phyloP scores from a whole-genome alignment of 1,140 invertebrate species.

The Formica exsecta region DNA sequence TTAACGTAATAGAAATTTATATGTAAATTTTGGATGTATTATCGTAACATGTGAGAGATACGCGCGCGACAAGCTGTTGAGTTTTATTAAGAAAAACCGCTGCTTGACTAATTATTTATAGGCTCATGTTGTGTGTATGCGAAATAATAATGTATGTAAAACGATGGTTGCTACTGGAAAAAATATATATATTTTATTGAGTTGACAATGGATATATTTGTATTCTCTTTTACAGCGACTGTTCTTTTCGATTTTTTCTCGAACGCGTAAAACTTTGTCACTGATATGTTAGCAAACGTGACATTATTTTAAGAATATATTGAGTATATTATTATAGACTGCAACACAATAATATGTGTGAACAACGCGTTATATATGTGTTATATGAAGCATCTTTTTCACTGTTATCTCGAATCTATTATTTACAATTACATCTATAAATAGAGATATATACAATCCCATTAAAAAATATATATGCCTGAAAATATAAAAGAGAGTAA shows the following conservation, averaged over 20 bases:
- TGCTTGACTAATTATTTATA: constrained; percentile 64
- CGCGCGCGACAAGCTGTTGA: constrained; percentile 39
- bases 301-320: neutral
- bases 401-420: neutral
- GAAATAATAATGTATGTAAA: constrained; percentile 59
- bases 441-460: neutral
- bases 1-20: constrained; percentile 52
- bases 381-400: neutral
- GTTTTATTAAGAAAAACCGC: constrained; percentile 41
- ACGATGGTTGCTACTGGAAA: constrained; percentile 56
- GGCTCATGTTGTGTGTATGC: constrained; percentile 18
- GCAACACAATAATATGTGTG: no score
- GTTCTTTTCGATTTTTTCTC: constrained; percentile 28
- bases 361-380: neutral
- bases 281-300: neutral
- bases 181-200: constrained; percentile 79
- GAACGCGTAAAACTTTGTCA: neutral
- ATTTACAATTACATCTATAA: neutral
- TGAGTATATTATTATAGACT: neutral
- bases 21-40: constrained; percentile 56
- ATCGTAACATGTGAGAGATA: constrained; percentile 42
- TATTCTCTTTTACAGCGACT: constrained; percentile 52
- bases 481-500: neutral
- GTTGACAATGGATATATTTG: constrained; percentile 66
- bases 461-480: neutral